Evolutionary conservation across 2,888 invertebrate genomes (phyloP).

Genomic region (Tridacna crocea): DNA sequence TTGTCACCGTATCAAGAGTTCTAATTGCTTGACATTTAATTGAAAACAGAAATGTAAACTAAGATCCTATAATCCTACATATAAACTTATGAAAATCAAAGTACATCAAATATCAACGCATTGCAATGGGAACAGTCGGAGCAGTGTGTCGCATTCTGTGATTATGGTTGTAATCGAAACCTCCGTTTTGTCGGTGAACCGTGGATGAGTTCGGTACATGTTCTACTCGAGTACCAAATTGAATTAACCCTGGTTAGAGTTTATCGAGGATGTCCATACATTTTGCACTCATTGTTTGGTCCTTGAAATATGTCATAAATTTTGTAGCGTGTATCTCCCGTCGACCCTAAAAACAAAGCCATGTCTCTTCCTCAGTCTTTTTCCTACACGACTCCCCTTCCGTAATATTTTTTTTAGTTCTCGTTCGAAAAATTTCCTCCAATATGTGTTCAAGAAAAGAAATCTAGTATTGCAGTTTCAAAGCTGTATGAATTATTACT

Average conservation of each 20-base stretch:
- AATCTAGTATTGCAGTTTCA: too few relatives aligned
- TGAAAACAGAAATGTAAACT: constrained; percentile 13
- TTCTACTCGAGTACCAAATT: constrained; percentile 54
- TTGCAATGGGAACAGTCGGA: constrained; percentile 14
- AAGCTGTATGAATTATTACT: too few relatives aligned
- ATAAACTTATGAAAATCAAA: constrained; percentile 10
- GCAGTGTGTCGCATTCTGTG: constrained; percentile 23
- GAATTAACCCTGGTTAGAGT: constrained; percentile 53
- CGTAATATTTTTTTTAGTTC: too few relatives aligned
- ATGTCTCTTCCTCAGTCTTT: neutral
- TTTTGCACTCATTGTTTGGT: constrained; percentile 54
- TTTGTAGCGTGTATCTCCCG: neutral
- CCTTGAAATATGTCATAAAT: constrained; percentile 30
- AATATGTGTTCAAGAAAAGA: too few relatives aligned
- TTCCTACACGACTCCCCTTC: too few relatives aligned
- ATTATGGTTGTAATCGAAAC: constrained; percentile 20
- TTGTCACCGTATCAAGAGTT: neutral
- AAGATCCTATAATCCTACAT: constrained; percentile 9
- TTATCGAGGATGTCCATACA: constrained; percentile 59
- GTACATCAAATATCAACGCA: constrained; percentile 9
- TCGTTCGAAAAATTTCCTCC: too few relatives aligned
- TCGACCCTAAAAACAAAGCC: neutral
- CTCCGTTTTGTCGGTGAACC: constrained; percentile 15
- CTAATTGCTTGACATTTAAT: constrained; percentile 1
- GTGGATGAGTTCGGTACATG: constrained; percentile 39